These are phyloP conservation scores for Oscheius sp. DNA, from an alignment of 1,140 invertebrate species.

Conservation along the genomic window DNA sequence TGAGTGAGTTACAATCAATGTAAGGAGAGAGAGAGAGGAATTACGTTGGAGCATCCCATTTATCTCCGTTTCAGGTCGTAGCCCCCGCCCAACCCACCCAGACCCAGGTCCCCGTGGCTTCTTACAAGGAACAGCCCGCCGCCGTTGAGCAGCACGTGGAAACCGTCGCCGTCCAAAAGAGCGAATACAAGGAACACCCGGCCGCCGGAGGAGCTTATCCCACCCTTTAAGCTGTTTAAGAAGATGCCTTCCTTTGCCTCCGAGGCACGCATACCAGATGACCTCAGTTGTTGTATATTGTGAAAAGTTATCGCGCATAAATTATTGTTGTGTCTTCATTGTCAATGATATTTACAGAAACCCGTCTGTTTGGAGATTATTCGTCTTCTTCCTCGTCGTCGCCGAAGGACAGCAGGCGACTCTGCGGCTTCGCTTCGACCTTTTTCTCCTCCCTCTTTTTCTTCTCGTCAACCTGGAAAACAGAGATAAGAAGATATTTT, in stretches of 20 bases:
- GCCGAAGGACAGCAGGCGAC: constrained; percentile 18
- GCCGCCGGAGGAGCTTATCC: not conserved
- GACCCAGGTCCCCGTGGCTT: not conserved
- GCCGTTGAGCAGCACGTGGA: not conserved
- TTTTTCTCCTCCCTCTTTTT: constrained; percentile 15
- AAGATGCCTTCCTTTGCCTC: not conserved
- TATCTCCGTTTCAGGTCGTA: not conserved
- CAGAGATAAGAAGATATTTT: too few species aligned
- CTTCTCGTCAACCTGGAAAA: constrained; percentile 1
- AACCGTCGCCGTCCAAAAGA: not conserved
- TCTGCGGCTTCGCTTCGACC: not conserved
- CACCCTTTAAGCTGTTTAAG: not conserved
- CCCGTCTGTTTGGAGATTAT: not conserved
- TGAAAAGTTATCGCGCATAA: not conserved
- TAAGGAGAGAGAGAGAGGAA: not conserved
- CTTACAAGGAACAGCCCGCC: not conserved
- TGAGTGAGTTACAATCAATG: too few species aligned
- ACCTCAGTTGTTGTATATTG: constrained; percentile 7
- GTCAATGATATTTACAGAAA: not conserved
- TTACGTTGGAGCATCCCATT: not conserved
- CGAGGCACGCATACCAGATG: not conserved
- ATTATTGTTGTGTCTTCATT: not conserved
- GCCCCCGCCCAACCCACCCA: not conserved
- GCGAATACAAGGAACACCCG: not conserved
- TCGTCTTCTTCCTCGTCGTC: constrained; percentile 32